Evolutionary conservation across 2,113 vertebrate genomes (phyloP).

Genomic region (Marmota flaviventris): DNA sequence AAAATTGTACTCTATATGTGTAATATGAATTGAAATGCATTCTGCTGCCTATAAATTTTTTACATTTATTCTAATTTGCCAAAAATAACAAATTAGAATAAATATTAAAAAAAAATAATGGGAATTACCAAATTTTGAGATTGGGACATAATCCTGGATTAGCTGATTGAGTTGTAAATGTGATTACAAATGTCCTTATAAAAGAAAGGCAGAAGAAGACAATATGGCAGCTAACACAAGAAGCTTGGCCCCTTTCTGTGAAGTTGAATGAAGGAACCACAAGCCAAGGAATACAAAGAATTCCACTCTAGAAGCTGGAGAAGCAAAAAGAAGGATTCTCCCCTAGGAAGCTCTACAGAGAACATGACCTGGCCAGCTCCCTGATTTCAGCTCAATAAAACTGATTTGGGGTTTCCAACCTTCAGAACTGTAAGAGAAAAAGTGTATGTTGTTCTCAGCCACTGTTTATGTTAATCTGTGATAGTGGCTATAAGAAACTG

Average conservation of each 20-base stretch:
- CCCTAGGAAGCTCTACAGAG: rapidly evolving
- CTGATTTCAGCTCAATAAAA: background rate
- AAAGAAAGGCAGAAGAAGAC: background rate
- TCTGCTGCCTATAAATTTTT: too few relatives aligned
- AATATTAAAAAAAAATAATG: too few relatives aligned
- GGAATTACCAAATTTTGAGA: background rate
- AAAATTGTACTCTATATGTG: too few relatives aligned
- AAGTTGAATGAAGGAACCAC: background rate
- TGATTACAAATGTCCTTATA: background rate
- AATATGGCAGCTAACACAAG: background rate
- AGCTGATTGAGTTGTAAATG: background rate
- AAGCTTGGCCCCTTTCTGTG: background rate
- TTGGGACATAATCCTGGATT: background rate
- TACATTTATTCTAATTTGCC: too few relatives aligned
- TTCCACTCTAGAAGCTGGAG: background rate
- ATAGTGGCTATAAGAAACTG: background rate
- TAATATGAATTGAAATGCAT: too few relatives aligned
- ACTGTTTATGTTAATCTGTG: background rate
- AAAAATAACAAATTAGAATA: too few relatives aligned
- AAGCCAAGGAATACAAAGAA: background rate
- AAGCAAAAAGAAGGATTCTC: background rate
- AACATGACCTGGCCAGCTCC: rapidly evolving
- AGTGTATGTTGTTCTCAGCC: background rate
- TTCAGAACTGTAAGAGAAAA: background rate
- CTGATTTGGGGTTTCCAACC: background rate